These are phyloP conservation scores for Xestia sexstrigata DNA, from an alignment of 2,888 invertebrate species.

Conservation along the genomic window DNA sequence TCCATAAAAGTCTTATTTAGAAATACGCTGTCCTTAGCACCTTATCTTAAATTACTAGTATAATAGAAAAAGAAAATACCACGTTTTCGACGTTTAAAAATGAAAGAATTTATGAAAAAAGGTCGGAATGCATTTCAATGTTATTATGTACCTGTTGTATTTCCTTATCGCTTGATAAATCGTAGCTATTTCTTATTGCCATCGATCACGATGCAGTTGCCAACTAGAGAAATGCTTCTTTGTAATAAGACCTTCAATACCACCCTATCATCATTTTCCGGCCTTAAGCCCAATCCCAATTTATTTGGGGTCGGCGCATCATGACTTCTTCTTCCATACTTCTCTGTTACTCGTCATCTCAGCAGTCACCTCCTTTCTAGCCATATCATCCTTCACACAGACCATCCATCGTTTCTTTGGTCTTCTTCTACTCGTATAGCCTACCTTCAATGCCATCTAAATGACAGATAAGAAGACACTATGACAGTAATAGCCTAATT, in stretches of 20 bases:
- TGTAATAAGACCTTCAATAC: neutral
- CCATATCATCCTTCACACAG: too few relatives aligned
- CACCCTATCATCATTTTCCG: too few relatives aligned
- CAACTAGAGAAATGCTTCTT: neutral
- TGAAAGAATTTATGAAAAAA: neutral
- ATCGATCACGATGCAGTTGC: constrained; percentile 3
- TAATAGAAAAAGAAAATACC: neutral
- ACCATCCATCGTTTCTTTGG: too few relatives aligned
- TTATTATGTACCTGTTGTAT: constrained; percentile 26
- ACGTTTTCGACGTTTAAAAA: constrained; percentile 5
- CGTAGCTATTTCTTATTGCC: constrained; percentile 6
- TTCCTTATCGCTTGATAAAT: constrained; percentile 19
- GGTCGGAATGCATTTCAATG: constrained; percentile 14
- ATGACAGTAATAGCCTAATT: neutral
- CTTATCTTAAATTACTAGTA: neutral
- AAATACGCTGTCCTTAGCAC: neutral
- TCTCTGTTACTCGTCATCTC: too few relatives aligned
- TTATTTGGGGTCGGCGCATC: too few relatives aligned
- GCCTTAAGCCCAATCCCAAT: too few relatives aligned
- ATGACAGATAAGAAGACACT: neutral
- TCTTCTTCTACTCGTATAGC: too few relatives aligned
- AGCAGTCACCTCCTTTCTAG: too few relatives aligned
- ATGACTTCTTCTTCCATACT: too few relatives aligned
- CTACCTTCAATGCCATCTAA: neutral
- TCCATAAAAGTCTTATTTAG: neutral